These are phyloP conservation scores for Oryctolagus cuniculus DNA, from an alignment of 2,113 vertebrate genomes.

Conservation along the genomic window DNA sequence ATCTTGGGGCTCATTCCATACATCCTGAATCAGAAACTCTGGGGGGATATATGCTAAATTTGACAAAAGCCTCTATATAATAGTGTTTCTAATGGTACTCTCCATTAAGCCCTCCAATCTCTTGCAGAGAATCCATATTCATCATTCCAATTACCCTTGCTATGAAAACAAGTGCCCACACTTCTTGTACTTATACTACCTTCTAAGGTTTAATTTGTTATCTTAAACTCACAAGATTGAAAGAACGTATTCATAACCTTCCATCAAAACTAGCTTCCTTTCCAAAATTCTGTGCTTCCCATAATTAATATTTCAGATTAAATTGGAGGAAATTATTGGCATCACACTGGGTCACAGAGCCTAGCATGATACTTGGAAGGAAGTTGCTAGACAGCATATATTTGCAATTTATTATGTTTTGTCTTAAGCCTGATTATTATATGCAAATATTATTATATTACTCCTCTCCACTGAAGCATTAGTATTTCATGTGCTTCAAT, in stretches of 20 bases:
- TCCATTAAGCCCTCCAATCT: neutral
- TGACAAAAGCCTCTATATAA: neutral
- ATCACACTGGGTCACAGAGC: neutral
- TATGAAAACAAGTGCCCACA: neutral
- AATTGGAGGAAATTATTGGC: neutral
- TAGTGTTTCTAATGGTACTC: neutral
- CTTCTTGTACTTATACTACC: neutral
- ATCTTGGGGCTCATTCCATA: neutral
- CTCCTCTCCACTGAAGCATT: neutral
- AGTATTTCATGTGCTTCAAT: neutral
- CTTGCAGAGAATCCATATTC: neutral
- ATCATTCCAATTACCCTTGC: neutral
- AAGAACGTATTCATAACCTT: neutral
- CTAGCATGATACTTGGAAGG: neutral
- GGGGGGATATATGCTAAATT: neutral
- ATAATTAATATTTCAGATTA: constrained; percentile 39
- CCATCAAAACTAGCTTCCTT: neutral
- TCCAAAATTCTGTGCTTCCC: neutral
- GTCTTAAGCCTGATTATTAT: neutral
- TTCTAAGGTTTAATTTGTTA: neutral
- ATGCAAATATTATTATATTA: neutral
- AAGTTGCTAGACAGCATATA: neutral
- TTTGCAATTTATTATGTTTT: constrained; percentile 2
- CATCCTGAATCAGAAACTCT: neutral
- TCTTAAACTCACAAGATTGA: neutral